Evolutionary conservation across 2,113 vertebrate species (phyloP).

Genomic region (Calyptommatus sinebrachiatus): DNA sequence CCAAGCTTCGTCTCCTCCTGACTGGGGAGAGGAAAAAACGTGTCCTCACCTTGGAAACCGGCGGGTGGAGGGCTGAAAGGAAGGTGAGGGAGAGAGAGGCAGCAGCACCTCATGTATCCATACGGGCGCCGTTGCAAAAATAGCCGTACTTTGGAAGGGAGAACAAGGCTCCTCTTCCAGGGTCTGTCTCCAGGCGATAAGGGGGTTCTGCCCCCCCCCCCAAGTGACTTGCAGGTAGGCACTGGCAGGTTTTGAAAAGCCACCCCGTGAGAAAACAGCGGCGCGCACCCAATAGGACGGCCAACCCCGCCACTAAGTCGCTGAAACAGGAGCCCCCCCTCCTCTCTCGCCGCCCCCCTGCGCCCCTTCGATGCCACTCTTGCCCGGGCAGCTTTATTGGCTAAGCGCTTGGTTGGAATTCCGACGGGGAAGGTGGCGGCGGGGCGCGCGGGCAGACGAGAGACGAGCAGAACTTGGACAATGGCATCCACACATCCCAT

Average conservation of each 20-base stretch:
- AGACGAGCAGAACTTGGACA: not conserved
- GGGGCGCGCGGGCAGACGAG: not conserved
- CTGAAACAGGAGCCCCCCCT: not conserved
- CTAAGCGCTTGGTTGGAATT: not conserved
- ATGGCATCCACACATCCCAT: not conserved
- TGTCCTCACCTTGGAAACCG: too few relatives aligned
- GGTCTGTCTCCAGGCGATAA: not conserved
- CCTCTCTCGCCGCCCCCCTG: not conserved
- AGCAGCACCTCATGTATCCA: too few relatives aligned
- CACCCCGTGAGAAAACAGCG: not conserved
- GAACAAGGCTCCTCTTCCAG: not conserved
- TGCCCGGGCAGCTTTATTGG: too few relatives aligned
- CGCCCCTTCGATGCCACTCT: not conserved
- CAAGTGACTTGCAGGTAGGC: slow-evolving; percentile 16
- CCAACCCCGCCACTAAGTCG: not conserved
- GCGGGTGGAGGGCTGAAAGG: not conserved
- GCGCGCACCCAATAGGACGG: not conserved
- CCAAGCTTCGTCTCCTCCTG: too few relatives aligned
- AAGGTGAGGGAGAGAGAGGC: not conserved
- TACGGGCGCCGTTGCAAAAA: not conserved
- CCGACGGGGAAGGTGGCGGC: too few relatives aligned
- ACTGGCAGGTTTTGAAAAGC: not conserved
- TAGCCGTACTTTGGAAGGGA: not conserved
- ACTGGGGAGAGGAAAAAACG: too few relatives aligned
- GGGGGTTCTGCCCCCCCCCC: not conserved